A percentile compares a stretch with the other conserved stretches of the same genome.
These are phyloP conservation scores for Eupithecia dodoneata DNA, from an alignment of 2,888 invertebrate species.

Conservation along the genomic window DNA sequence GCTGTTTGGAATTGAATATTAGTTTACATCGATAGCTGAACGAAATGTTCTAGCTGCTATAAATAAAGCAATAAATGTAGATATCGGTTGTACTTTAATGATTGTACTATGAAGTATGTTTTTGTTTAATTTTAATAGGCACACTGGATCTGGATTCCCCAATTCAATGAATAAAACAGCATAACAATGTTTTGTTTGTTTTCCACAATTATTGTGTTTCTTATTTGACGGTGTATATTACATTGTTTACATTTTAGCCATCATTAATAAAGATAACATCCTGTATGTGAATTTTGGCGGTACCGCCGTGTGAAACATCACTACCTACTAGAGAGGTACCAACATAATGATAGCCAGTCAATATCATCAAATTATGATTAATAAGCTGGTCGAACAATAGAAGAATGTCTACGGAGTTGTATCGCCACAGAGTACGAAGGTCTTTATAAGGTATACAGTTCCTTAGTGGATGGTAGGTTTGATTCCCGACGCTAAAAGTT, in stretches of 20 bases:
- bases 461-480: background rate
- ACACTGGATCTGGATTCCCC: background rate
- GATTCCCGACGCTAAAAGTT: background rate
- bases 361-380: slow-evolving; percentile 81
- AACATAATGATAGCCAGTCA: slow-evolving; percentile 71
- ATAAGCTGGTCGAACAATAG: slow-evolving; percentile 49
- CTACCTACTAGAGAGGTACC: slow-evolving; percentile 55
- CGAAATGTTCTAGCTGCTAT: background rate
- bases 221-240: background rate
- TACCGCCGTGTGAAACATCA: slow-evolving; percentile 65
- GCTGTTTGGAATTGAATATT: slow-evolving; percentile 45
- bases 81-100: background rate
- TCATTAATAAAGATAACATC: slow-evolving; percentile 39
- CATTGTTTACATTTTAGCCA: background rate
- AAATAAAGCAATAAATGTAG: slow-evolving; percentile 5
- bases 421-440: background rate
- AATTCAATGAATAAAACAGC: background rate
- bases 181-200: background rate
- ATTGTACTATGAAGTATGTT: background rate
- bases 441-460: background rate
- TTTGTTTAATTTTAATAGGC: background rate
- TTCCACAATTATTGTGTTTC: background rate
- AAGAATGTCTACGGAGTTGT: slow-evolving; percentile 1
- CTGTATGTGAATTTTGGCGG: slow-evolving; percentile 60
- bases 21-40: background rate